Percentiles rank a stretch among this genome's conserved stretches.
These are phyloP conservation scores for Cliona cf. orientalis DNA, from an alignment of 37 sponge, comb jelly and placozoan species.

Conservation along the genomic window DNA sequence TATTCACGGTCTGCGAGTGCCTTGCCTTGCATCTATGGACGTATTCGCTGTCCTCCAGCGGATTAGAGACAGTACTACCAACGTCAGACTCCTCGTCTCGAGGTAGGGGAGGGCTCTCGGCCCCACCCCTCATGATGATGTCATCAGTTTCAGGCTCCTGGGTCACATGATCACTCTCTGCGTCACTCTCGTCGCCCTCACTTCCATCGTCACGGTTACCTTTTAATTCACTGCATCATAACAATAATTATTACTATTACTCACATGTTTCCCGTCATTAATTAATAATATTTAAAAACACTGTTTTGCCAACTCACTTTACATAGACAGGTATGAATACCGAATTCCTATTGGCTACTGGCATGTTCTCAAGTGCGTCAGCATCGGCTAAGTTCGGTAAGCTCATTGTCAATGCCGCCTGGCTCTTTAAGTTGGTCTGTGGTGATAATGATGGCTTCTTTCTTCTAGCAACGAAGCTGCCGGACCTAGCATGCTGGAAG, in stretches of 20 bases:
- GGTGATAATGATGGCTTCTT: neutral
- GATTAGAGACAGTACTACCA: too few relatives aligned
- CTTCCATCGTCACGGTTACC: too few relatives aligned
- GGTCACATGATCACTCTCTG: neutral
- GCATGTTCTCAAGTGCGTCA: neutral
- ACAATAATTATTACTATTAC: too few relatives aligned
- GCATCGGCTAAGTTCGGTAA: constrained; percentile 11
- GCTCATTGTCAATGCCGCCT: neutral
- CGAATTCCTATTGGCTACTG: neutral
- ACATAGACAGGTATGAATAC: neutral
- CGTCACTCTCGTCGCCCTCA: neutral
- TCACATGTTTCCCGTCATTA: too few relatives aligned
- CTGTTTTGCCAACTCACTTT: too few relatives aligned
- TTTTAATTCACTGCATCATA: too few relatives aligned
- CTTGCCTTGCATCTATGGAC: too few relatives aligned
- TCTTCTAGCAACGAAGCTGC: neutral
- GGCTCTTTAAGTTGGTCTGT: neutral
- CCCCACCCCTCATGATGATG: neutral
- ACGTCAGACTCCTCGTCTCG: neutral
- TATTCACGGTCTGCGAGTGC: too few relatives aligned
- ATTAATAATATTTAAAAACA: too few relatives aligned
- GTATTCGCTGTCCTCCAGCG: too few relatives aligned
- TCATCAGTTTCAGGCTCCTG: neutral
- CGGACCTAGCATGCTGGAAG: neutral
- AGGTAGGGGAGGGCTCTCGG: neutral